These are phyloP conservation scores for Microtus oregoni DNA, from an alignment of 2,113 vertebrate genomes.

Conservation along the genomic window DNA sequence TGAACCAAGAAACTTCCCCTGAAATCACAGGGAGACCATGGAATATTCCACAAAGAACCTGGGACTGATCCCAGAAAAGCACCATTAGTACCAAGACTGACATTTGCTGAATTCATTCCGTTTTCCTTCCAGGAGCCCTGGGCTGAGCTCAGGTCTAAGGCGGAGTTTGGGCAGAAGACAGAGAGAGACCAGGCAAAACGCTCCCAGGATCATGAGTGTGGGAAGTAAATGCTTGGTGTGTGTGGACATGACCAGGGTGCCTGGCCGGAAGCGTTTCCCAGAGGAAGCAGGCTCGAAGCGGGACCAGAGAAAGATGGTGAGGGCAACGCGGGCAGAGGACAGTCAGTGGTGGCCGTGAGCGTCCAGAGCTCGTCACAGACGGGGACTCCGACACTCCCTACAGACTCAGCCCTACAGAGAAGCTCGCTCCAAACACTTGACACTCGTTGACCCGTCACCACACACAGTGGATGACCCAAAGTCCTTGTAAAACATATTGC, in stretches of 20 bases:
- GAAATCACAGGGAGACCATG: neutral
- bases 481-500: neutral
- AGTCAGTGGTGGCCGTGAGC: neutral
- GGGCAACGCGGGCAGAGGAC: neutral
- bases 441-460: neutral
- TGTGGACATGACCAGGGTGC: neutral
- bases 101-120: neutral
- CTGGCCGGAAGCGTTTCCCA: neutral
- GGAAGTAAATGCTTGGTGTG: neutral
- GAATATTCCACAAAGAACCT: constrained; percentile 9
- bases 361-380: too few relatives aligned
- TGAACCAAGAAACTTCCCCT: neutral
- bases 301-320: neutral
- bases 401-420: neutral
- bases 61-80: neutral
- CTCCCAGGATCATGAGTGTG: neutral
- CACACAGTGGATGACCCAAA: neutral
- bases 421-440: neutral
- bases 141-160: neutral
- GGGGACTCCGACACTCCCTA: neutral
- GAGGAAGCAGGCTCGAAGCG: neutral
- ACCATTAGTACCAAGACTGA: neutral
- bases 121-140: neutral
- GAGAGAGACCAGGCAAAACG: neutral
- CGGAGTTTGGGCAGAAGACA: neutral